A percentile compares a stretch with the other conserved stretches of the same genome.
phyloP scores from a whole-genome alignment of 1,140 invertebrate genomes.

The Littorina saxatilis region DNA sequence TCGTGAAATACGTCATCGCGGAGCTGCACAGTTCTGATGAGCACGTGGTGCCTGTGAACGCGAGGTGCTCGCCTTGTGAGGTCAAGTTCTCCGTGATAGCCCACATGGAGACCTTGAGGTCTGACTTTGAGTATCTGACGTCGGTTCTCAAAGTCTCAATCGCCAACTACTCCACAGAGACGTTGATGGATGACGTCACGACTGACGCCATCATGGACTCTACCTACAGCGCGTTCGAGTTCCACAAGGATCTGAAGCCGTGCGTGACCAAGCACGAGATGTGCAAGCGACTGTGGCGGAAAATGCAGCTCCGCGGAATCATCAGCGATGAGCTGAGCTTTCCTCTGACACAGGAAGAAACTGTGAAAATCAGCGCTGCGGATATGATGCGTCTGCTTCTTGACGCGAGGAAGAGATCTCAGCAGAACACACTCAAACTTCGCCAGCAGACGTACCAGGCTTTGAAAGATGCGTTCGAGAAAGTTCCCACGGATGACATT shows the following conservation, averaged over 20 bases:
- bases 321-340: constrained; percentile 29
- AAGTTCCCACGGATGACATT: not conserved
- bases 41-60: constrained; percentile 38
- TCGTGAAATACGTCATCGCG: constrained; percentile 36
- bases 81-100: constrained; percentile 35
- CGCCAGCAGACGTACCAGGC: constrained; percentile 31
- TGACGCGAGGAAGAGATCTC: not conserved
- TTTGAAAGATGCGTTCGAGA: constrained; percentile 21
- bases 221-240: constrained; percentile 6
- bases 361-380: not conserved
- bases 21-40: not conserved
- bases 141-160: not conserved
- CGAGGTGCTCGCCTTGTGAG: constrained; percentile 37
- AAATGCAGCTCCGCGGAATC: constrained; percentile 37
- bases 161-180: constrained; percentile 2
- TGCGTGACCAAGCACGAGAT: constrained; percentile 18
- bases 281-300: constrained; percentile 28
- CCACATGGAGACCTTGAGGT: constrained; percentile 37
- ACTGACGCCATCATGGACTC: constrained; percentile 30
- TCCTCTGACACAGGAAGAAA: not conserved
- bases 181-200: not conserved
- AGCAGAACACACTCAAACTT: not conserved
- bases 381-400: constrained; percentile 4
- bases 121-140: constrained; percentile 26
- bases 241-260: not conserved